Evolutionary conservation across 2,888 invertebrate species (phyloP).

Genomic region (Hymenopus coronatus): DNA sequence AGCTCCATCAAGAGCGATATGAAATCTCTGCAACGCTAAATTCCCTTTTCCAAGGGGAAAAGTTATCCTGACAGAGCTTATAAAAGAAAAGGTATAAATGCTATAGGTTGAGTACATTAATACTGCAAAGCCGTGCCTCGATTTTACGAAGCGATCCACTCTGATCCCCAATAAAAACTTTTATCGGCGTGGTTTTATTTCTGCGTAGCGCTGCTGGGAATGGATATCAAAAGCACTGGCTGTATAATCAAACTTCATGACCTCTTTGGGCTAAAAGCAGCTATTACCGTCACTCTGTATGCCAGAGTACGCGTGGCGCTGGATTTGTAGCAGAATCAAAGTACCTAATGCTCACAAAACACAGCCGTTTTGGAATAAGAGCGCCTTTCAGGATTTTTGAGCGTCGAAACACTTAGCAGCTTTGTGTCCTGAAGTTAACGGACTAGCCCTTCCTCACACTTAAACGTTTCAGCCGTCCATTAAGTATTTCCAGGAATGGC

Average conservation of each 20-base stretch:
- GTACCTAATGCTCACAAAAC: not conserved
- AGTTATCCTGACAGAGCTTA: not conserved
- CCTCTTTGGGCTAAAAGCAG: not conserved
- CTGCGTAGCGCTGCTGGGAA: not conserved
- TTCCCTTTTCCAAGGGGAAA: not conserved
- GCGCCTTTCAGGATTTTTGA: not conserved
- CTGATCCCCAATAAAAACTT: not conserved
- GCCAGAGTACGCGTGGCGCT: not conserved
- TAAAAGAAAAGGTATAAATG: not conserved
- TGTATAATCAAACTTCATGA: not conserved
- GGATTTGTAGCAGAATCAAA: not conserved
- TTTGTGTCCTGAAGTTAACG: not conserved
- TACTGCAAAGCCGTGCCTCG: not conserved
- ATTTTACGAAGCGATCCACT: not conserved
- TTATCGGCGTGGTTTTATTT: not conserved
- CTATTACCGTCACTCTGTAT: not conserved
- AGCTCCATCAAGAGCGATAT: not conserved
- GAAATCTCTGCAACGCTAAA: not conserved
- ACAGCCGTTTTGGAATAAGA: not conserved
- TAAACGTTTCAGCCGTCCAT: not conserved
- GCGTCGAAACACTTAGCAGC: not conserved
- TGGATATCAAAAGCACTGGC: not conserved
- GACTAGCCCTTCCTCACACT: not conserved
- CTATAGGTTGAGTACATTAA: not conserved
- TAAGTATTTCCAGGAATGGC: not conserved